Base-by-base conservation (phyloP, 2,888 invertebrate genomes). In the Notodonta dromedarius region DNA sequence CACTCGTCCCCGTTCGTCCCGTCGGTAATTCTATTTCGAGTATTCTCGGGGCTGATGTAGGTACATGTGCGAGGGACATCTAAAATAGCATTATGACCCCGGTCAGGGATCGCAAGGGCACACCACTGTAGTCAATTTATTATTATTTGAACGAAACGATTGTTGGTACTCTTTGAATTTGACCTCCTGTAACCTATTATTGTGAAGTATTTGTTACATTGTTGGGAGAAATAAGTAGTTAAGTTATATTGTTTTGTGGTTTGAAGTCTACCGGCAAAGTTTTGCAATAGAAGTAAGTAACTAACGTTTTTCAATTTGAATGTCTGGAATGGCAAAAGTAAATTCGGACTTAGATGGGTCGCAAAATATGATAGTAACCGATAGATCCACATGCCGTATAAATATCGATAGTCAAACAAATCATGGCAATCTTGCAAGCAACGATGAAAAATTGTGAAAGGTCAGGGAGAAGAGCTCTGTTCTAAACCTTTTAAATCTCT, bases 21-120 rank as follows among this genome's bases (percentile, higher is more conserved):
- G 74, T 69, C 66, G 63, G 69, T 77, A 77, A 82, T 80, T 78
- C 66, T 71, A 64, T 39, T 13, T 54, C n/a, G 9, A 13, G 54
- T 6, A 3, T 39, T 6, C 35, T 35, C 35, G 35, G 7, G 2
- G 35, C 35, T 35, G 24, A 24, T 24, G 24, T 24, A 24, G 24
- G 24, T 35, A 35, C 35, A 35, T 35, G 35, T 67, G 66, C 61
- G 65, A 69, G 64, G 74, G 70, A 59, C 62, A 60, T 69, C 60
- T 58, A 71, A 71, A 72, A 75, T 72, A 64, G 59, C 61, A 62
- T 61, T 48, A 60, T 48, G 66, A 61, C 46, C 63, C 65, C 24
- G 52, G 6, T 12, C 9, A 12, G 16, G 14, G n/a, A 24, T 50
- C 24, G 40, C 6, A 13, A 12, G 24, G 24, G 24, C 9, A 24